Percentiles rank a stretch among this genome's conserved stretches.
Conservation (phyloP, 2,888 invertebrate genomes). For the Tridacna crocea region DNA sequence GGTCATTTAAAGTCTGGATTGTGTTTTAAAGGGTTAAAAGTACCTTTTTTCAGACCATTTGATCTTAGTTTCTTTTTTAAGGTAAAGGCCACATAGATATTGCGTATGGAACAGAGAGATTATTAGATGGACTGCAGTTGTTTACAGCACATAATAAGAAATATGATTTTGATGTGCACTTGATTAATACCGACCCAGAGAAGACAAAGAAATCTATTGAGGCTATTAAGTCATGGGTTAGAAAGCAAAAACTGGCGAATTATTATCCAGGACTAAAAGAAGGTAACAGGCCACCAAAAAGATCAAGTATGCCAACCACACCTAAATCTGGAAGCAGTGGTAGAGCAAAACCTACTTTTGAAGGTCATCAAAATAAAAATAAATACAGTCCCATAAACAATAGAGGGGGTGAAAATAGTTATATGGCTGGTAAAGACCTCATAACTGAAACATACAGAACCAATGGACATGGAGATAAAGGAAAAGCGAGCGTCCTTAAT, state of each 20-base stretch:
- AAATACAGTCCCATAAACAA: background rate
- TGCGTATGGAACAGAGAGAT: slow-evolving; percentile 5
- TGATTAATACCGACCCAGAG: background rate
- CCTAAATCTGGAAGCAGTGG: background rate
- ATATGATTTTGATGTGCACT: background rate
- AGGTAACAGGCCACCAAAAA: too few relatives aligned
- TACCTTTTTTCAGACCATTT: background rate
- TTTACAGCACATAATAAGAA: background rate
- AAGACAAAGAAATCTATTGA: slow-evolving; percentile 9
- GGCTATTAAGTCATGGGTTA: background rate
- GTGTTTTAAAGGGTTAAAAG: background rate
- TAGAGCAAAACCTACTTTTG: background rate
- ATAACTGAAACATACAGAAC: background rate
- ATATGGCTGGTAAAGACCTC: background rate
- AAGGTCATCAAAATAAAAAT: background rate
- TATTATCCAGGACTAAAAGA: background rate
- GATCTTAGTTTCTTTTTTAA: background rate
- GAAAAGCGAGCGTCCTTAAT: too few relatives aligned
- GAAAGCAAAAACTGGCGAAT: background rate
- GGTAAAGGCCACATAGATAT: slow-evolving; percentile 6
- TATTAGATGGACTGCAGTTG: slow-evolving; percentile 8
- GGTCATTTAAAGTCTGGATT: background rate
- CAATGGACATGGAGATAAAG: background rate
- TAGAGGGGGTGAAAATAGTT: background rate
- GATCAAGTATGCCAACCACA: background rate